Conservation (phyloP, 1,140 invertebrate genomes). For the Aradophagus sp. region DNA sequence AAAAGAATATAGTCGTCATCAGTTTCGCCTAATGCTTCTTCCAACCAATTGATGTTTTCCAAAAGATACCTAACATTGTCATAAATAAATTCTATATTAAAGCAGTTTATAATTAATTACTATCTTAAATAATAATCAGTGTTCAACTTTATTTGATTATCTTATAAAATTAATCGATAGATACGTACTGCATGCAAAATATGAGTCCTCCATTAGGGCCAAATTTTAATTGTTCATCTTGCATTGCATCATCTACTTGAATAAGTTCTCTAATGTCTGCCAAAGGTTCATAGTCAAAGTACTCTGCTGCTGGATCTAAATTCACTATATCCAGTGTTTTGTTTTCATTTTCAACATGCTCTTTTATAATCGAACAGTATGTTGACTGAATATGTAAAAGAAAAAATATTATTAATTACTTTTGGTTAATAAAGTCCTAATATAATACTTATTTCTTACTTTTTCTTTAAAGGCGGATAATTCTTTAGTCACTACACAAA, state of each 20-base stretch:
- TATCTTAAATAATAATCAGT: too few species aligned
- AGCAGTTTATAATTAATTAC: too few species aligned
- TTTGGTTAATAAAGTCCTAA: not conserved
- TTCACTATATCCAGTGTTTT: slow-evolving; percentile 92
- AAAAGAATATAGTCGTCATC: slow-evolving; percentile 98
- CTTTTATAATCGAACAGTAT: slow-evolving; percentile 92
- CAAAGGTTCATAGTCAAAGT: slow-evolving; percentile 92
- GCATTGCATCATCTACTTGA: slow-evolving; percentile 96
- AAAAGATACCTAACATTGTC: slow-evolving; percentile 88
- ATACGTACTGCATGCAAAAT: slow-evolving; percentile 94
- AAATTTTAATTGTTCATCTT: slow-evolving; percentile 94
- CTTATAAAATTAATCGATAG: too few species aligned
- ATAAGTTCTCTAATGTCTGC: slow-evolving; percentile 96
- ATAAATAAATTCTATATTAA: slow-evolving; percentile 13
- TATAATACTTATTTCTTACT: too few species aligned
- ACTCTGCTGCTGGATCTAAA: slow-evolving; percentile 97
- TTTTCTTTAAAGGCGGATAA: too few species aligned
- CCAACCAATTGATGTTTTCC: slow-evolving; percentile 93
- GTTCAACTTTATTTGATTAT: too few species aligned
- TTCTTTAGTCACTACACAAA: too few species aligned
- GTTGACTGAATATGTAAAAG: slow-evolving; percentile 83
- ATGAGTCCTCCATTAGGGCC: slow-evolving; percentile 98
- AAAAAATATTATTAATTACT: not conserved
- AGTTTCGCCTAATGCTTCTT: slow-evolving; percentile 86
- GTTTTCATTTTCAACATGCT: slow-evolving; percentile 85